Evolutionary conservation across 1,140 invertebrate species (phyloP).

Genomic region (Dendroctonus valens): DNA sequence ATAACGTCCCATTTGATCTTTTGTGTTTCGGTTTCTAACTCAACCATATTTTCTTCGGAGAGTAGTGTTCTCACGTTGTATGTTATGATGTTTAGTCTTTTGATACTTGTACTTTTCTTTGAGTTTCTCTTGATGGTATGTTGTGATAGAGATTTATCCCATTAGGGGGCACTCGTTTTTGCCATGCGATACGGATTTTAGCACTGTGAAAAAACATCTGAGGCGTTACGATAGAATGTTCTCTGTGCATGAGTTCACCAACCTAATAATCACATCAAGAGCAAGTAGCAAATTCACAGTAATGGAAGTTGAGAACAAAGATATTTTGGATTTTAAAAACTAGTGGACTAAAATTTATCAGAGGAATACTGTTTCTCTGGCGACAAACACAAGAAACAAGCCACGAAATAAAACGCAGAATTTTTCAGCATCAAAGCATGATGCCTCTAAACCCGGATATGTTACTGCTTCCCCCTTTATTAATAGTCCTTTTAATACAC

Average conservation of each 20-base stretch:
- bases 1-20: too few relatives aligned
- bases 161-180: slow-evolving; percentile 9
- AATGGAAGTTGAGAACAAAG: neutral
- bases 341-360: neutral
- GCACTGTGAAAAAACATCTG: slow-evolving; percentile 1
- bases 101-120: too few relatives aligned
- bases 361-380: neutral
- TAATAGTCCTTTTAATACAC: slow-evolving; percentile 7
- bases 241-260: neutral
- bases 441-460: slow-evolving; percentile 3
- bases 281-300: neutral
- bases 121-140: too few relatives aligned
- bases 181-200: slow-evolving; percentile 8
- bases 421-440: slow-evolving; percentile 11
- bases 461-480: slow-evolving; percentile 3
- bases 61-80: too few relatives aligned
- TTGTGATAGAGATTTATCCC: too few relatives aligned
- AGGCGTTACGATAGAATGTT: neutral
- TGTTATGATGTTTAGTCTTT: too few relatives aligned
- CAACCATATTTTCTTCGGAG: too few relatives aligned
- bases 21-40: too few relatives aligned
- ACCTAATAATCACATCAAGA: slow-evolving; percentile 4
- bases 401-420: neutral
- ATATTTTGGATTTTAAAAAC: slow-evolving; percentile 7
- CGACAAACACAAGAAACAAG: neutral